phyloP scores from a whole-genome alignment of 2,113 vertebrate species.

The Paramisgurnus dabryanus region DNA sequence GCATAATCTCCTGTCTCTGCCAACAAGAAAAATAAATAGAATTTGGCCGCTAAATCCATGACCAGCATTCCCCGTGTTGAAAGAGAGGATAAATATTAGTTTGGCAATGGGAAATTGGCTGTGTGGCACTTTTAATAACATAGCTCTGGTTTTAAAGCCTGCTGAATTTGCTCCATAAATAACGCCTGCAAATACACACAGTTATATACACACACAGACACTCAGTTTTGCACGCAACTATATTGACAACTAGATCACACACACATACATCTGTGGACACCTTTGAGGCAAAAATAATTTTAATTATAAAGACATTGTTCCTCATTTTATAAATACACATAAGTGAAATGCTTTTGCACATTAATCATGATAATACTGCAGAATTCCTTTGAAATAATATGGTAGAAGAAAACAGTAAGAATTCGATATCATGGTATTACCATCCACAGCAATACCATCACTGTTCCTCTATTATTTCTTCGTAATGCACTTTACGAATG shows the following conservation, averaged over 20 bases:
- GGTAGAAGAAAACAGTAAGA: neutral
- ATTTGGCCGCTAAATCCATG: conserved; percentile 40
- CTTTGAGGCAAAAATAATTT: no score
- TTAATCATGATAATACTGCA: neutral
- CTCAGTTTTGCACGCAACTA: neutral
- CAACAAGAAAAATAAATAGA: conserved; percentile 44
- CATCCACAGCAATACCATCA: neutral
- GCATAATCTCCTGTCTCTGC: conserved; percentile 31
- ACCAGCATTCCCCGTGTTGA: neutral
- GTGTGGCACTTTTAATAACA: conserved; percentile 44
- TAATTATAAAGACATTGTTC: no score
- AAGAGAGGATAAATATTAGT: conserved; percentile 37
- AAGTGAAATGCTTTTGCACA: neutral
- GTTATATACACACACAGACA: conserved; percentile 8
- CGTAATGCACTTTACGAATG: neutral
- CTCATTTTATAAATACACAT: no score
- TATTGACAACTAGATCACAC: neutral
- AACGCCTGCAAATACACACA: neutral
- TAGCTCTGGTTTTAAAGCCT: conserved; percentile 20
- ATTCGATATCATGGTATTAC: no score
- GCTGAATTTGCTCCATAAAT: conserved; percentile 20
- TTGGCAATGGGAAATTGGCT: conserved; percentile 39
- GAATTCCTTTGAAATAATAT: neutral
- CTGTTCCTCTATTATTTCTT: neutral
- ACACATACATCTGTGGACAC: no score